Conservation (phyloP, 2,113 vertebrate species). For the Cyanoliseus patagonus region DNA sequence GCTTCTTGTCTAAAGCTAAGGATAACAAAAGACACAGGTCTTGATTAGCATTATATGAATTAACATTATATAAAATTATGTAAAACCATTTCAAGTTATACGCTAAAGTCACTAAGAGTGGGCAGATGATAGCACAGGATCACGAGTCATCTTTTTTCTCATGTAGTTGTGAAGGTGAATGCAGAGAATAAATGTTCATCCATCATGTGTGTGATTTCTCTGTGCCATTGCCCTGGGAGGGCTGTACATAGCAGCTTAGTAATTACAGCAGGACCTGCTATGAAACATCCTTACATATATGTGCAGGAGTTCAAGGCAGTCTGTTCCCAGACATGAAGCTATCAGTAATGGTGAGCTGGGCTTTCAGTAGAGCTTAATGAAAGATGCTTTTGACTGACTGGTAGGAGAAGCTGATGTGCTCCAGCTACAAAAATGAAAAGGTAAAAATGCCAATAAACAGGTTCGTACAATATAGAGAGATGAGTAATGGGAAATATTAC, state of each 20-base stretch:
- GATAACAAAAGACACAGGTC: not conserved
- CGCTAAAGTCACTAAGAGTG: not conserved
- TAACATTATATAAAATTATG: not conserved
- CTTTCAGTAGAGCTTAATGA: not conserved
- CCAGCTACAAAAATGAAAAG: not conserved
- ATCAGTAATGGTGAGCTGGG: not conserved
- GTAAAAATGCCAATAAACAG: conserved; percentile 1
- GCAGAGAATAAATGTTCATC: not conserved
- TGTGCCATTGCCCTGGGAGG: not conserved
- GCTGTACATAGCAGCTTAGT: not conserved
- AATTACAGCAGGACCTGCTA: not conserved
- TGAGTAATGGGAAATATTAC: conserved; percentile 65
- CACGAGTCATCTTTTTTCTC: not conserved
- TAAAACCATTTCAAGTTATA: not conserved
- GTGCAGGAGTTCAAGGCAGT: not conserved
- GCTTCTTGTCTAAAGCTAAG: not conserved
- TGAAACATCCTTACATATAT: not conserved
- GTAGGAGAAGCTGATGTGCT: not conserved
- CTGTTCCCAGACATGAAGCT: not conserved
- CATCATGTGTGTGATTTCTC: not conserved
- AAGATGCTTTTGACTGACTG: not conserved
- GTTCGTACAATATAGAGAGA: not conserved
- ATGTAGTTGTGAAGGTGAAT: not conserved
- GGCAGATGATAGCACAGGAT: rapidly evolving
- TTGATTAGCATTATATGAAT: not conserved